phyloP scores from a whole-genome alignment of 1,140 invertebrate species.

The Wasmannia auropunctata region DNA sequence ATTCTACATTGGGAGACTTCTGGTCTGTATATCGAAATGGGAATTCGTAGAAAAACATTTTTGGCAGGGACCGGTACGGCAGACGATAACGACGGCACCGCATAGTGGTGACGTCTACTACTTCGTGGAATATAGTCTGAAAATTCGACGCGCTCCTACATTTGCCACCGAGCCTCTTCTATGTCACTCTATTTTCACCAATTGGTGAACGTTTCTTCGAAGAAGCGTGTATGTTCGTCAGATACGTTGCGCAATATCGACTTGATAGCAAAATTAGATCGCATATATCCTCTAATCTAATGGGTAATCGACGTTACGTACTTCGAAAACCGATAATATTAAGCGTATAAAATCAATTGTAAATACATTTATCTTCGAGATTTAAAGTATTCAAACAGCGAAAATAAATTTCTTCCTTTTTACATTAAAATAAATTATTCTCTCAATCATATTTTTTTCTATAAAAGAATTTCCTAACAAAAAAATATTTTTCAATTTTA shows the following conservation, averaged over 20 bases:
- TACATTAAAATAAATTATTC: not conserved
- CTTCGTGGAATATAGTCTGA: constrained; percentile 42
- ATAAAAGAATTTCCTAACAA: not conserved
- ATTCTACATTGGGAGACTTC: not conserved
- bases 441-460: not conserved
- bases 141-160: constrained; percentile 41
- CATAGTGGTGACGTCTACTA: constrained; percentile 20
- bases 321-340: not conserved
- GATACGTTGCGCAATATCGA: constrained; percentile 19
- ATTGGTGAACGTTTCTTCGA: constrained; percentile 26
- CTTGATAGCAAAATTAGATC: constrained; percentile 25
- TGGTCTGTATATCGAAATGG: not conserved
- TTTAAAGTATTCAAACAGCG: not conserved
- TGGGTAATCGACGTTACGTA: not conserved
- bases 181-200: constrained; percentile 47
- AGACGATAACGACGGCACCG: constrained; percentile 18
- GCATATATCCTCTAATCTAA: not conserved
- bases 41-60: constrained; percentile 39
- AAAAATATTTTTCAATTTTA: not conserved
- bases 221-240: constrained; percentile 2
- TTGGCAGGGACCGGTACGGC: constrained; percentile 4
- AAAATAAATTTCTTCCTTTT: not conserved
- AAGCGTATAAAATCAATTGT: not conserved
- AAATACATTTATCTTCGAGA: not conserved
- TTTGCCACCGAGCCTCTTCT: not conserved